A percentile compares a stretch with the other conserved stretches of the same genome.
Conservation (phyloP, 2,888 invertebrate species). For the Coecobrya sp. region DNA sequence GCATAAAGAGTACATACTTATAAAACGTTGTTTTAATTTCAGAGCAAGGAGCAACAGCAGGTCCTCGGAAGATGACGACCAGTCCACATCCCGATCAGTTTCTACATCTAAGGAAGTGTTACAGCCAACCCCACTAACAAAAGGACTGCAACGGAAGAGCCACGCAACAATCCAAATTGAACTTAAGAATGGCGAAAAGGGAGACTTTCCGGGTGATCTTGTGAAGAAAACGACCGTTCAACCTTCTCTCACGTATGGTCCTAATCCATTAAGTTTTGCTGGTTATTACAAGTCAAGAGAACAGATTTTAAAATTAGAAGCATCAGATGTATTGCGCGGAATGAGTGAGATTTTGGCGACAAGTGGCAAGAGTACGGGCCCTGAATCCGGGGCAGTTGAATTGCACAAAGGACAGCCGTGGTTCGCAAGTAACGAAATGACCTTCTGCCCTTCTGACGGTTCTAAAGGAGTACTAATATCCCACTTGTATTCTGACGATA, state of each 20-base stretch:
- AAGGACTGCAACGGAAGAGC: conserved; percentile 68
- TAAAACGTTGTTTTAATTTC: conserved; percentile 21
- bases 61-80: conserved; percentile 55
- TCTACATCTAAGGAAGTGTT: conserved; percentile 69
- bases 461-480: conserved; percentile 85
- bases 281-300: conserved; percentile 86
- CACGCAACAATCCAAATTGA: conserved; percentile 68
- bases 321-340: conserved; percentile 80
- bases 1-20: too few species aligned
- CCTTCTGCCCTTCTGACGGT: conserved; percentile 86
- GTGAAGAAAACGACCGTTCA: conserved; percentile 78
- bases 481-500: conserved; percentile 86
- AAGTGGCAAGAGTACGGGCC: conserved; percentile 47
- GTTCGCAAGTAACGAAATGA: conserved; percentile 84
- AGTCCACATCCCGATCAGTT: conserved; percentile 65
- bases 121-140: conserved; percentile 80
- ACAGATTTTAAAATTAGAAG: conserved; percentile 82
- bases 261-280: conserved; percentile 81
- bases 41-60: conserved; percentile 70
- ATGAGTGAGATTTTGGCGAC: conserved; percentile 81
- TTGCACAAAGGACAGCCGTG: conserved; percentile 82
- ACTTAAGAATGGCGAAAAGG: conserved; percentile 69
- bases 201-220: conserved; percentile 80
- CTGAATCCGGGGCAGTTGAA: conserved; percentile 64
- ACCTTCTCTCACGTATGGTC: conserved; percentile 82